Conservation (phyloP, 2,797 vertebrate genomes). For the Perodicticus potto region DNA sequence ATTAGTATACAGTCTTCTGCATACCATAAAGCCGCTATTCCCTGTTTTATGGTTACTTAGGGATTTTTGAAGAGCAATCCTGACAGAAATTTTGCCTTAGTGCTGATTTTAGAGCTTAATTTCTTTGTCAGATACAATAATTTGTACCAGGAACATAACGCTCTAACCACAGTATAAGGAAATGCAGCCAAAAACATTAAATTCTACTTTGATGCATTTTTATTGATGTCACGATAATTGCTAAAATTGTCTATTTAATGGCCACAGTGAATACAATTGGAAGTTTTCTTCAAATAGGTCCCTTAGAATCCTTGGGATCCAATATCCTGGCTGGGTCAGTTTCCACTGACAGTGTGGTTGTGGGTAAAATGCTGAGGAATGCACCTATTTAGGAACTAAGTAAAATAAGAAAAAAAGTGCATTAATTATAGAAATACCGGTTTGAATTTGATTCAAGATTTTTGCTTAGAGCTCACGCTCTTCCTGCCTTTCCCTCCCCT, state of each 20-base stretch:
- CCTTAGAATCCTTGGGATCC: neutral
- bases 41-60: neutral
- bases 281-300: neutral
- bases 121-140: neutral
- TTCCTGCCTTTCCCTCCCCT: neutral
- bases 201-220: neutral
- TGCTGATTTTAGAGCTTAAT: conserved; percentile 57
- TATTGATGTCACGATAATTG: neutral
- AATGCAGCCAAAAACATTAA: conserved; percentile 44
- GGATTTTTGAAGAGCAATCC: neutral
- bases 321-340: neutral
- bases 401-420: neutral
- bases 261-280: neutral
- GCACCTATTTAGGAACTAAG: neutral
- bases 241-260: conserved; percentile 22
- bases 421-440: neutral
- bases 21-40: neutral
- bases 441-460: neutral
- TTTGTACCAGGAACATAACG: neutral
- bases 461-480: neutral
- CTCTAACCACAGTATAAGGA: neutral
- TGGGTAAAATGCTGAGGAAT: neutral
- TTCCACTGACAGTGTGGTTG: neutral
- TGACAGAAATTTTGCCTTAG: neutral
- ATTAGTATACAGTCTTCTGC: neutral